Base-by-base conservation (phyloP, 2,888 invertebrate species). In the Vesta saturnalis region DNA sequence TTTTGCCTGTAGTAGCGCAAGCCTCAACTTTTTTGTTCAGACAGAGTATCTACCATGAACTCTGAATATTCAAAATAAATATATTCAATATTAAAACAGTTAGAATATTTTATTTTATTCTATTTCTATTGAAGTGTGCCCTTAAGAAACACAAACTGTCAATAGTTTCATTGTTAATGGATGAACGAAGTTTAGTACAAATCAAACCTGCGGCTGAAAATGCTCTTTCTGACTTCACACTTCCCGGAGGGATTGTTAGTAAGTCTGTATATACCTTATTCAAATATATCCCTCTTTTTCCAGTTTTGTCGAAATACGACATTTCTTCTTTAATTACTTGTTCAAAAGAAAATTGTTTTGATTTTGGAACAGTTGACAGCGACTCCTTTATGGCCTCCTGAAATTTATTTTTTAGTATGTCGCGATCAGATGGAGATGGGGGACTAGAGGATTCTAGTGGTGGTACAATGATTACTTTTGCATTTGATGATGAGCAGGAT, bases 161-260 rank as follows among this genome's bases (percentile, higher is more conserved):
- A 23, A 23, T 23, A 43, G 14, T 10, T 43, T 43, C 43, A 43
- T 43, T 12, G 43, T 43, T 43, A 52, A 52, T 6, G 14, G 18
- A 18, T 16, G 18, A 18, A 18, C 52, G 16, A 16, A 52, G 1
- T 18, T 52, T 19, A 12, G 16, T 52, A 16, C 52, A 52, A 8
- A 52, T 52, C 10, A 18, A 16, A 18, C 52, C 52, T 52, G 52
- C 52, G 1, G 16, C 52, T 19, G 52, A 52, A 52, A 52, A 52
- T 52, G 52, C 52, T 52, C 52, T 52, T 52, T 52, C 52, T 5
- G 12, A 16, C 19, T 52, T 15, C 19, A 52, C 52, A 19, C 18
- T 52, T 52, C 15, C 15, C 52, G 52, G 52, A 18, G 18, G 52
- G 19, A 52, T 52, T 52, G 52, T 52, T 16, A 52, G 52, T 52